Percentiles rank a stretch among this genome's conserved stretches.
Evolutionary conservation across 2,113 vertebrate species (phyloP).

Genomic region (Elachura formosa): DNA sequence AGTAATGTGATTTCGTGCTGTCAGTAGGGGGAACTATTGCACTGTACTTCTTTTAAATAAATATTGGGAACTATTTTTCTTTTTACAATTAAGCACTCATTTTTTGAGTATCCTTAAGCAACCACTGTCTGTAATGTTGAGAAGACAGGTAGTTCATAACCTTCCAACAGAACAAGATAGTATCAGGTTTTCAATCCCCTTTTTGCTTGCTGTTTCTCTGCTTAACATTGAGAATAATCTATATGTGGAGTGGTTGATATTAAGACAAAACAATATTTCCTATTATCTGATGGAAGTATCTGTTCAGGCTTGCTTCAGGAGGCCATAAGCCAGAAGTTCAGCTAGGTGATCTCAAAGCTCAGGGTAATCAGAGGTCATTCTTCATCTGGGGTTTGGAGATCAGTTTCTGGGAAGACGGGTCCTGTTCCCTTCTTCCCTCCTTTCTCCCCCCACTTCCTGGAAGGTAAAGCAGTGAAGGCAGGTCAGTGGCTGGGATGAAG

Average conservation of each 20-base stretch:
- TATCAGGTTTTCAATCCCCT: not conserved
- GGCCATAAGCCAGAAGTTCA: not conserved
- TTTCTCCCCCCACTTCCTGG: not conserved
- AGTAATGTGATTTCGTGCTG: not conserved
- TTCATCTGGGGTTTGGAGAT: not conserved
- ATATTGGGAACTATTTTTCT: not conserved
- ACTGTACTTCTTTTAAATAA: not conserved
- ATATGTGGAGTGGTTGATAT: not conserved
- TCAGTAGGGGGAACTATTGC: constrained; percentile 63
- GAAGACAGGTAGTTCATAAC: not conserved
- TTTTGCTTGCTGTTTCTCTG: not conserved
- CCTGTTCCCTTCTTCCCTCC: not conserved
- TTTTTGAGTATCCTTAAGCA: not conserved
- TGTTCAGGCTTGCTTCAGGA: not conserved
- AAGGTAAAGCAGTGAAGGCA: not conserved
- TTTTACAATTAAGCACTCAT: not conserved
- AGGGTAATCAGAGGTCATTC: not conserved
- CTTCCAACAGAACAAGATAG: not conserved
- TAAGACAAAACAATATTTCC: not conserved
- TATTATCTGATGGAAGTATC: not conserved
- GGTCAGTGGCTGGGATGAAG: not conserved
- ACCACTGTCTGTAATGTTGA: not conserved
- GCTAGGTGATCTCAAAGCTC: not conserved
- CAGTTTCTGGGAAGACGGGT: not conserved
- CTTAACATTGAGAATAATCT: not conserved